Evolutionary conservation across 2,797 vertebrate genomes (phyloP), one percentile per base, ranked within the genome.

Genomic region (Bufotes viridis): DNA sequence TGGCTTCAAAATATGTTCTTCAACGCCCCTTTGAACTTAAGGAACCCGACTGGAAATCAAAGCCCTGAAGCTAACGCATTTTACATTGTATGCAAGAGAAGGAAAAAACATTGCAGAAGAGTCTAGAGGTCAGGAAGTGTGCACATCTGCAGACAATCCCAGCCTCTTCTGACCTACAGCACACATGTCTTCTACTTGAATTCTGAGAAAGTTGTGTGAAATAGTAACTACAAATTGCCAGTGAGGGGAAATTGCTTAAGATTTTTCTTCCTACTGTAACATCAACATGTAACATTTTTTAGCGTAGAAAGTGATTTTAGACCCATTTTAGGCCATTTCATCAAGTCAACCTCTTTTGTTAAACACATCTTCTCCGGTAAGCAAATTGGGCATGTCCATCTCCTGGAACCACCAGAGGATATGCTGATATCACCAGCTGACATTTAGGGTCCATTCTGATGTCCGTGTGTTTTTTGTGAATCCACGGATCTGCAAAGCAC

Each of bases 91-190:
- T 18, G 34, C 60, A 53, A 69, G 11, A 63, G 11, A 63, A 85
- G 84, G 74, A 86, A 86, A 69, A 57, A 85, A 85, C 58, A 78
- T 12, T 24, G n/a, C 42, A 79, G 20, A 61, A 49, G 14, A 8
- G 24, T 55, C 2, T 17, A 69, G 42, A 60, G 51, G 42, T 78
- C 60, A 86, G 84, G 84, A 86, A 86, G 79, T 69, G 61, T 79
- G 75, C 22, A 24, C 42, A 61, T 42, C 69, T 61, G 69, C n/a
- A 67, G 42, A 78, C 60, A 78, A 57, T 79, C 29, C 69, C 82
- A 84, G 57, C 53, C n/a, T 24, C 17, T 58, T 65, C 34, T 76
- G 83, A 65, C 42, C 58, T 53, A 13, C 72, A 78, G 42, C 42
- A 42, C 42, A 49, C 26, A 3, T 14, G 1, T n/a, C 1, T 2